Conservation (phyloP, 64 coral and sea anemone genomes). For the Porites lutea region DNA sequence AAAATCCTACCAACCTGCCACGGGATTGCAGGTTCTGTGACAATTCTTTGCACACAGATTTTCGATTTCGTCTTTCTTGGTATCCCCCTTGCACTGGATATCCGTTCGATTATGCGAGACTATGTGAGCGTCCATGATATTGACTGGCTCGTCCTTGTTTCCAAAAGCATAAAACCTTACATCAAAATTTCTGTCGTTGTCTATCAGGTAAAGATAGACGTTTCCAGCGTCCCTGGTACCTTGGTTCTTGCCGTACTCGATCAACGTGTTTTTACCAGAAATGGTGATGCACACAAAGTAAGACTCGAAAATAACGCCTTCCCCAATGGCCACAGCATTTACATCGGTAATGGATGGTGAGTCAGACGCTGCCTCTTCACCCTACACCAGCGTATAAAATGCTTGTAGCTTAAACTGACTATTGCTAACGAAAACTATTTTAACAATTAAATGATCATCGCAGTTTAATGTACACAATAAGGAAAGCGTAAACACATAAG, state of each 20-base stretch:
- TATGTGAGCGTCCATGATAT: slow-evolving; percentile 36
- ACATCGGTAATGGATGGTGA: not conserved
- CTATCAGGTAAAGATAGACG: slow-evolving; percentile 60
- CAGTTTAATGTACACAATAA: too few relatives aligned
- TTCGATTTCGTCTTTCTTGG: slow-evolving; percentile 2
- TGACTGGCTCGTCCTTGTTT: slow-evolving; percentile 44
- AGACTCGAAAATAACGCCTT: slow-evolving; percentile 43
- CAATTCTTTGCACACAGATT: slow-evolving; percentile 28
- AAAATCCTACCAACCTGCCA: not conserved
- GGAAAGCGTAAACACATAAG: too few relatives aligned
- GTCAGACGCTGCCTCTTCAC: not conserved
- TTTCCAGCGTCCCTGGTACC: slow-evolving; percentile 47
- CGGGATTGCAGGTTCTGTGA: slow-evolving; percentile 5
- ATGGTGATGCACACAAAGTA: slow-evolving; percentile 73
- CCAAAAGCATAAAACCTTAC: slow-evolving; percentile 72
- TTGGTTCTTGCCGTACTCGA: slow-evolving; percentile 69
- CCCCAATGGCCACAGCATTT: slow-evolving; percentile 51
- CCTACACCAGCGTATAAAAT: not conserved
- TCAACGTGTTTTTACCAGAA: slow-evolving; percentile 32
- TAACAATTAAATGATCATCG: too few relatives aligned
- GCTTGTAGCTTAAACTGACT: too few relatives aligned
- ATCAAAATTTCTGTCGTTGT: slow-evolving; percentile 19
- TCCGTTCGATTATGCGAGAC: slow-evolving; percentile 21
- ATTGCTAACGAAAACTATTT: too few relatives aligned
- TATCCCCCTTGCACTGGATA: slow-evolving; percentile 19